Evolutionary conservation across 2,797 vertebrate genomes (phyloP).

Genomic region (Fistularia commersonii): DNA sequence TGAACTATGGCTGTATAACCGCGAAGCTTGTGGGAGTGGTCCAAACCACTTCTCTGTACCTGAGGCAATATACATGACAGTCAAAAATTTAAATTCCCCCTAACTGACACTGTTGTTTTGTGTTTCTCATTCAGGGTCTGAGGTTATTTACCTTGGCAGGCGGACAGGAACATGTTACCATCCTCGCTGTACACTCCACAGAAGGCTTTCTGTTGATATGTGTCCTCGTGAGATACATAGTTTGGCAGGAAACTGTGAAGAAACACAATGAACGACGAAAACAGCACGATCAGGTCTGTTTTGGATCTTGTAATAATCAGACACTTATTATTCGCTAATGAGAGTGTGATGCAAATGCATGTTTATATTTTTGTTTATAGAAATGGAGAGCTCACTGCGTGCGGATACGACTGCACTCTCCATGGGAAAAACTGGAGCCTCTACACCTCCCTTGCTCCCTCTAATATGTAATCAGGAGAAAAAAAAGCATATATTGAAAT

Average conservation of each 20-base stretch:
- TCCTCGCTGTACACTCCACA: slow-evolving; percentile 89
- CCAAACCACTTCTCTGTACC: not conserved
- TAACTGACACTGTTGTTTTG: not conserved
- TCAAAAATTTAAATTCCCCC: not conserved
- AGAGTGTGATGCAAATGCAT: not conserved
- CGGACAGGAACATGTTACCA: slow-evolving; percentile 88
- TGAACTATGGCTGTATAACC: too few relatives aligned
- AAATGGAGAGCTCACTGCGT: slow-evolving; percentile 80
- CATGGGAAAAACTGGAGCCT: slow-evolving; percentile 88
- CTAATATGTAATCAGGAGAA: slow-evolving; percentile 55
- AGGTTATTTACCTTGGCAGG: slow-evolving; percentile 85
- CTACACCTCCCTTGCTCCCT: slow-evolving; percentile 85
- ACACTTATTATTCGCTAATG: not conserved
- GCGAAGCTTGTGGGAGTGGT: too few relatives aligned
- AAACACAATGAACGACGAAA: not conserved
- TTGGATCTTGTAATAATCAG: too few relatives aligned
- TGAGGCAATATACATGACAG: not conserved
- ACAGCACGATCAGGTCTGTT: not conserved
- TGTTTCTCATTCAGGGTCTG: slow-evolving; percentile 20
- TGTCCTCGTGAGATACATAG: slow-evolving; percentile 81
- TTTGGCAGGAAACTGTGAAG: slow-evolving; percentile 87
- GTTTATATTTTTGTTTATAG: too few relatives aligned
- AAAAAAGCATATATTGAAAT: slow-evolving; percentile 1
- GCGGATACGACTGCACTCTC: slow-evolving; percentile 84
- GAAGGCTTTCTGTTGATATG: slow-evolving; percentile 91